Evolutionary conservation across 2,113 vertebrate species (phyloP).

Genomic region (Daubentonia madagascariensis): DNA sequence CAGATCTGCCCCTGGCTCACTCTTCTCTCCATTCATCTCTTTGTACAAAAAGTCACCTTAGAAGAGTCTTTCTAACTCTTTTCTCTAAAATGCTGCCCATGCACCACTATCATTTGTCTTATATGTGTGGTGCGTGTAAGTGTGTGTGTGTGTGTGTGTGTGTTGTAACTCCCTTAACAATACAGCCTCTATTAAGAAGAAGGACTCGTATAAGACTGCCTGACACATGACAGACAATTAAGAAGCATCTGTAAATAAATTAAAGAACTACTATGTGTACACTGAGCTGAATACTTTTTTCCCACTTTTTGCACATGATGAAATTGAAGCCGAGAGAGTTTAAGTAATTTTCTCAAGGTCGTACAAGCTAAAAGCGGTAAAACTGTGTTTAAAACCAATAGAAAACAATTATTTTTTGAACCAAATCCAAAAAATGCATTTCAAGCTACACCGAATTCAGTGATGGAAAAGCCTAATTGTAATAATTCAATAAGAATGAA

Average conservation of each 20-base stretch:
- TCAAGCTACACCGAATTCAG: background rate
- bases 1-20: background rate
- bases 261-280: background rate
- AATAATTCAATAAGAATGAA: background rate
- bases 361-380: background rate
- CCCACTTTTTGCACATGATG: background rate
- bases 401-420: background rate
- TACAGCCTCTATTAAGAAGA: background rate
- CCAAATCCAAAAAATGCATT: background rate
- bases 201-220: background rate
- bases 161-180: background rate
- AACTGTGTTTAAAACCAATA: background rate
- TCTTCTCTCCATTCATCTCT: background rate
- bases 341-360: background rate
- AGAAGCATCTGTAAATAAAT: background rate
- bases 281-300: background rate
- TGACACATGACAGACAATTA: background rate
- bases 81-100: background rate
- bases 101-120: background rate
- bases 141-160: background rate
- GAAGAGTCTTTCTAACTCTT: background rate
- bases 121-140: background rate
- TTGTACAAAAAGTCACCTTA: background rate
- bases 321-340: background rate
- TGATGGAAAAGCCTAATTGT: background rate